These are phyloP conservation scores for Araneus ventricosus DNA, from an alignment of 1,140 invertebrate species.

Conservation along the genomic window DNA sequence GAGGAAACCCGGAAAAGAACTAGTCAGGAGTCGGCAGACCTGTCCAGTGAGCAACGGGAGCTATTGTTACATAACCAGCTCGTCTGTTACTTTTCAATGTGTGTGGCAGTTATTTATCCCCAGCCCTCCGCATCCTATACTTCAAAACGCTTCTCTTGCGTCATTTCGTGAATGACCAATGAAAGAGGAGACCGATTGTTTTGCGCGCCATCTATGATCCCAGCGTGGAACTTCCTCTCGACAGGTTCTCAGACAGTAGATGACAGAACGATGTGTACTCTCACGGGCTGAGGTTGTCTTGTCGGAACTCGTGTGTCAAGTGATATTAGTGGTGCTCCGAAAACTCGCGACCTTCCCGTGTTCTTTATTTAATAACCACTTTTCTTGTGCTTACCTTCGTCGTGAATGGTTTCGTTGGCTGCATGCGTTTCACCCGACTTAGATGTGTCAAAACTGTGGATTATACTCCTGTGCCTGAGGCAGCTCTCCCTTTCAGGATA, in stretches of 20 bases:
- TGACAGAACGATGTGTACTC: constrained; percentile 6
- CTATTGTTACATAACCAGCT: constrained; percentile 12
- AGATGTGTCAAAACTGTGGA: constrained; percentile 60
- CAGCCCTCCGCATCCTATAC: background rate
- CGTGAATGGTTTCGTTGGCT: background rate
- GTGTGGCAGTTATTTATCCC: background rate
- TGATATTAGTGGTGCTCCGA: constrained; percentile 28
- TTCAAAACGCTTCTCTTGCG: constrained; percentile 30
- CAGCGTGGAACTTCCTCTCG: background rate
- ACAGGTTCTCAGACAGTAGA: constrained; percentile 14
- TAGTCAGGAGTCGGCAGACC: constrained; percentile 21
- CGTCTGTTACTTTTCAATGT: constrained; percentile 31
- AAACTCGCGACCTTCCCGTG: constrained; percentile 36
- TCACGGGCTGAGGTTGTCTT: background rate
- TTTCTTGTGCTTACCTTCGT: background rate
- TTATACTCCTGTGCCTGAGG: background rate
- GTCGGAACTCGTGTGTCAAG: constrained; percentile 5
- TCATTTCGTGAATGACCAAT: constrained; percentile 21
- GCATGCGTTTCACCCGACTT: background rate
- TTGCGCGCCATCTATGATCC: constrained; percentile 25
- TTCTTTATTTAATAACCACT: constrained; percentile 20
- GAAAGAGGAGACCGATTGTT: background rate
- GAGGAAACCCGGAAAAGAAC: constrained; percentile 33
- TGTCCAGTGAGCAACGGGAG: background rate
- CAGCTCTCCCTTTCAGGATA: constrained; percentile 2